Conservation (phyloP, 2,113 vertebrate genomes). For the Corythornis vintsioides region DNA sequence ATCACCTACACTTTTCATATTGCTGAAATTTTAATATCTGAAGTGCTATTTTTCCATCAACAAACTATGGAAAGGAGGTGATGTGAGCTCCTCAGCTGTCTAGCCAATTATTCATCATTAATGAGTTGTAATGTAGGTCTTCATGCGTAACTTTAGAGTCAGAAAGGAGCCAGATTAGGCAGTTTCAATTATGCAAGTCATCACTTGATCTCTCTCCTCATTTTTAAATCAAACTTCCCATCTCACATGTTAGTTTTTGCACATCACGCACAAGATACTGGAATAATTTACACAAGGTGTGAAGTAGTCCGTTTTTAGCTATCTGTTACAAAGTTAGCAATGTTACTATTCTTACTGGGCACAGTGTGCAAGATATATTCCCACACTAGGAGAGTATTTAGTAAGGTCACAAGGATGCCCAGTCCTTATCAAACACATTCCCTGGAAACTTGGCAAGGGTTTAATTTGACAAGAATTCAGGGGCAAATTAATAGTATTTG, state of each 20-base stretch:
- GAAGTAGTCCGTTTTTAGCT: constrained; percentile 66
- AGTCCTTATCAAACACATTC: constrained; percentile 81
- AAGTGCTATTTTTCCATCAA: background rate
- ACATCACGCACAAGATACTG: background rate
- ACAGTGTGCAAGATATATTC: constrained; percentile 62
- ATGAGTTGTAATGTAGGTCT: background rate
- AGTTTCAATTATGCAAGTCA: background rate
- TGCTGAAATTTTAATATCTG: background rate
- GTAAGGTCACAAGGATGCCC: constrained; percentile 74
- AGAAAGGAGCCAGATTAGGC: background rate
- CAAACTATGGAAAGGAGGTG: background rate
- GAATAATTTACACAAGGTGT: constrained; percentile 41
- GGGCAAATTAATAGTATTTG: background rate
- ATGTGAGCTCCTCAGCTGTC: background rate
- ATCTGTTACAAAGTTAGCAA: constrained; percentile 62
- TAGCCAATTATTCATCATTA: background rate
- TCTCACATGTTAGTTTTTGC: background rate
- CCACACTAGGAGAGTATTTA: constrained; percentile 66
- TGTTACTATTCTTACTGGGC: constrained; percentile 65
- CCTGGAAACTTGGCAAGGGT: constrained; percentile 82
- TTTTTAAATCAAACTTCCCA: background rate
- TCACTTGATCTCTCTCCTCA: background rate
- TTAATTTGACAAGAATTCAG: constrained; percentile 34
- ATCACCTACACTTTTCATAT: background rate
- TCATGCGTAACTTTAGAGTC: background rate